These are phyloP conservation scores for Silurus asotus DNA, from an alignment of 2,113 vertebrate genomes.

Conservation along the genomic window DNA sequence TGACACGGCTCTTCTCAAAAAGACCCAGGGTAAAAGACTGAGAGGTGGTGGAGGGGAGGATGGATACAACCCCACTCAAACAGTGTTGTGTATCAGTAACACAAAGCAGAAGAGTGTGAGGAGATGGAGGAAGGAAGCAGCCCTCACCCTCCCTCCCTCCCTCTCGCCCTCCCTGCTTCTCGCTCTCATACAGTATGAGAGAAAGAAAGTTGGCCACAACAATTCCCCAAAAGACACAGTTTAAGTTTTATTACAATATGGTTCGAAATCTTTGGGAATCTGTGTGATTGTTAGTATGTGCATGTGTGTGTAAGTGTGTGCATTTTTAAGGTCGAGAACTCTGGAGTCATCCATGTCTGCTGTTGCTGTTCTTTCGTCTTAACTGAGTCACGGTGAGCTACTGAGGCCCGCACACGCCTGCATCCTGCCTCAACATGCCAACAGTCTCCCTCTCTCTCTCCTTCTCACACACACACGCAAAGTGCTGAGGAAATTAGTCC, in stretches of 20 bases:
- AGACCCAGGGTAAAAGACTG: background rate
- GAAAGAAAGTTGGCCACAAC: background rate
- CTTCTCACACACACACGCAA: background rate
- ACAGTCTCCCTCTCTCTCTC: background rate
- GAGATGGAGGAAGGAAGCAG: conserved; percentile 33
- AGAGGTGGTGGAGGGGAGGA: background rate
- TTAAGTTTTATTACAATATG: conserved; percentile 9
- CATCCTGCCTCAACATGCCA: conserved; percentile 51
- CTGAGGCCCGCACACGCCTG: conserved; percentile 28
- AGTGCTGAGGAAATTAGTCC: background rate
- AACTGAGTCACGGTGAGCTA: conserved; percentile 26
- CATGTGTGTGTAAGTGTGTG: background rate
- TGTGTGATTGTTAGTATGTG: conserved; percentile 1
- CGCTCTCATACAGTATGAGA: background rate
- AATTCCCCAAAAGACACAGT: background rate
- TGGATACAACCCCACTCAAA: background rate
- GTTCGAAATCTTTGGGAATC: background rate
- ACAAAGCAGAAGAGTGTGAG: conserved; percentile 14
- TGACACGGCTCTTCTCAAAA: conserved; percentile 37
- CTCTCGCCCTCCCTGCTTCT: background rate
- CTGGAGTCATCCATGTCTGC: background rate
- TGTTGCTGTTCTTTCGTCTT: background rate
- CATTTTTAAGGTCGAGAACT: background rate
- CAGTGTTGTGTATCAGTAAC: conserved; percentile 12
- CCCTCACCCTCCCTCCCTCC: background rate